Conservation (phyloP, 2,113 vertebrate species). For the Hirundichthys speculiger region DNA sequence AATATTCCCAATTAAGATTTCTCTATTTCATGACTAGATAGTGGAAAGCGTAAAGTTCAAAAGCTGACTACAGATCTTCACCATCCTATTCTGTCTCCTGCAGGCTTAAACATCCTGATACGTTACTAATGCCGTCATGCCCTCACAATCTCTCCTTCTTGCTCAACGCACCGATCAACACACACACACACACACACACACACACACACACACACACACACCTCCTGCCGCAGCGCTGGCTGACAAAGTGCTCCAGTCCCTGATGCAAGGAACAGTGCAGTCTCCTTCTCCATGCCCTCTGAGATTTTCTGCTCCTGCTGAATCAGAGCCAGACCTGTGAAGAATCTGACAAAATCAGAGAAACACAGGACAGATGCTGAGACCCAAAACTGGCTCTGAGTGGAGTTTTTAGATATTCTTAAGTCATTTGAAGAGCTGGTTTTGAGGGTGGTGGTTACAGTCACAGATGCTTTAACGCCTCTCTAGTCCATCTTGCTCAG, state of each 20-base stretch:
- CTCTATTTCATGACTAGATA: no score
- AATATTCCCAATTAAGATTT: no score
- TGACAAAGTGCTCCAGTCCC: conserved; percentile 74
- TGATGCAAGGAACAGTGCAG: conserved; percentile 75
- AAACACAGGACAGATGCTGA: background rate
- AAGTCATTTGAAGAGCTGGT: no score
- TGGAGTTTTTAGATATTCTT: background rate
- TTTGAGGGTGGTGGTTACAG: no score
- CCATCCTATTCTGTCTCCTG: background rate
- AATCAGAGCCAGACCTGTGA: conserved; percentile 71
- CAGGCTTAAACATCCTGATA: conserved; percentile 23
- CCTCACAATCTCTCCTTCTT: conserved; percentile 30
- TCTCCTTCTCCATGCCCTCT: conserved; percentile 58
- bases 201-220: conserved; percentile 34
- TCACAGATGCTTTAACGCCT: no score
- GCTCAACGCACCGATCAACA: conserved; percentile 45
- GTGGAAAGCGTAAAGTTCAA: no score
- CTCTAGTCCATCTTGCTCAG: no score
- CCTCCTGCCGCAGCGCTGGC: conserved; percentile 59
- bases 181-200: background rate
- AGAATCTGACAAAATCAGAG: conserved; percentile 64
- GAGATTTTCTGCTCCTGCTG: conserved; percentile 62
- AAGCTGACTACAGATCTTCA: no score
- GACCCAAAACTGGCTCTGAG: background rate
- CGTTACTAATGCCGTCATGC: conserved; percentile 20